Conservation (phyloP, 2,888 invertebrate species). For the Fragum sueziense region DNA sequence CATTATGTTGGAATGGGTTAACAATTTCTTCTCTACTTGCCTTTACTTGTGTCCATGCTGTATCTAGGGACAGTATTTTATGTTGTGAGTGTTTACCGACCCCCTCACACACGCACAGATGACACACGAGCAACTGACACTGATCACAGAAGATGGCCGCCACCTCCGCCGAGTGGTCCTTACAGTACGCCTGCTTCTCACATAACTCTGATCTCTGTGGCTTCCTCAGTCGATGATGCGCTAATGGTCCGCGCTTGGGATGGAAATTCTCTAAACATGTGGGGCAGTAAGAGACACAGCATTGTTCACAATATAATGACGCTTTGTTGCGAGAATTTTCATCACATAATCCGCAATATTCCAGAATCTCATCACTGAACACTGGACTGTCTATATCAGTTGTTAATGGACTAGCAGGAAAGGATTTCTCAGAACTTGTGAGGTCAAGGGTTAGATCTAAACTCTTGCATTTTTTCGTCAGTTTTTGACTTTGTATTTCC, state of each 20-base stretch:
- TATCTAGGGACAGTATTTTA: conserved; percentile 75
- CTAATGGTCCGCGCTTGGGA: conserved; percentile 74
- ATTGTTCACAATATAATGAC: conserved; percentile 77
- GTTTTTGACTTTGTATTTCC: conserved; percentile 75
- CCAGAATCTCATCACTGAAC: conserved; percentile 45
- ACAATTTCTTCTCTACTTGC: conserved; percentile 63
- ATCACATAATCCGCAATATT: conserved; percentile 76
- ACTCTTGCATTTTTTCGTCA: conserved; percentile 65
- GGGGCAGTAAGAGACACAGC: conserved; percentile 77
- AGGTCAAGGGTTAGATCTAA: conserved; percentile 63
- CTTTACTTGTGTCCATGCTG: conserved; percentile 75
- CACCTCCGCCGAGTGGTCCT: conserved; percentile 72
- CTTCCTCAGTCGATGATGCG: conserved; percentile 69
- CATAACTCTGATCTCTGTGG: conserved; percentile 56
- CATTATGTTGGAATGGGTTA: too few relatives aligned
- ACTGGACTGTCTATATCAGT: conserved; percentile 39
- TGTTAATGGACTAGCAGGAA: conserved; percentile 23
- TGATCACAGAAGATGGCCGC: conserved; percentile 77
- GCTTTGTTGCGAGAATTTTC: conserved; percentile 66
- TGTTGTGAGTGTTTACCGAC: conserved; percentile 78
- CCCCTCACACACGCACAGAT: conserved; percentile 79
- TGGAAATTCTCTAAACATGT: conserved; percentile 75
- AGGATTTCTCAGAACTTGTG: conserved; percentile 16
- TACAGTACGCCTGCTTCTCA: conserved; percentile 68
- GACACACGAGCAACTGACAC: conserved; percentile 76